Evolutionary conservation across 92 coral and sea anemone species (phyloP).

Genomic region (Muricea muricata): DNA sequence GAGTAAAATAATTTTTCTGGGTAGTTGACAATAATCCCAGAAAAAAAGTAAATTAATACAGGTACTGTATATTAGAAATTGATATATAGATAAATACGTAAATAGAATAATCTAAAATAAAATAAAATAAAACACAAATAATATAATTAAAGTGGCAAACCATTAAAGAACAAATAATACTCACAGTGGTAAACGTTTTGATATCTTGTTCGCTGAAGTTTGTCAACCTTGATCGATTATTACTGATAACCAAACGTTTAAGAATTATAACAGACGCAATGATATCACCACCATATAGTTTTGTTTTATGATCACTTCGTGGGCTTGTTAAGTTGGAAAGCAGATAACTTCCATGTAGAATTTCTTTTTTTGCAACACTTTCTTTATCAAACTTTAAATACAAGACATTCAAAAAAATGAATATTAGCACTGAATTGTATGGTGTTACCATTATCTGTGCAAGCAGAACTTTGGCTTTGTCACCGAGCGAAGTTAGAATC

Average conservation of each 20-base stretch:
- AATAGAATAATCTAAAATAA: no score
- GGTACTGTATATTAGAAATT: not conserved
- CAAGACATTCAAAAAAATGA: not conserved
- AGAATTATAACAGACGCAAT: constrained; percentile 7
- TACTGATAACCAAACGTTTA: not conserved
- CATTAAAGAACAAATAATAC: no score
- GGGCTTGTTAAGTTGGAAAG: constrained; percentile 25
- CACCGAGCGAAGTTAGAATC: no score
- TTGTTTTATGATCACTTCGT: not conserved
- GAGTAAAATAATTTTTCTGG: no score
- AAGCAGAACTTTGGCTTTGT: no score
- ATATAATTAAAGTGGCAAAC: not conserved
- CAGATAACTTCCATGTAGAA: not conserved
- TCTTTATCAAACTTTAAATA: not conserved
- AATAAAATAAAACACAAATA: not conserved
- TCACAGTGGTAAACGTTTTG: not conserved
- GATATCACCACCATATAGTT: constrained; percentile 24
- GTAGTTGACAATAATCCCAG: no score
- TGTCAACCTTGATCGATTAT: not conserved
- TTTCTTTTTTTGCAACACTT: not conserved
- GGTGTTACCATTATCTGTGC: no score
- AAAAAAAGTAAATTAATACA: no score
- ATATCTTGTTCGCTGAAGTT: constrained; percentile 7
- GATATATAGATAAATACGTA: no score
- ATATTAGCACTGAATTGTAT: not conserved